Evolutionary conservation across 2,888 invertebrate genomes (phyloP).

Genomic region (Dione juno): DNA sequence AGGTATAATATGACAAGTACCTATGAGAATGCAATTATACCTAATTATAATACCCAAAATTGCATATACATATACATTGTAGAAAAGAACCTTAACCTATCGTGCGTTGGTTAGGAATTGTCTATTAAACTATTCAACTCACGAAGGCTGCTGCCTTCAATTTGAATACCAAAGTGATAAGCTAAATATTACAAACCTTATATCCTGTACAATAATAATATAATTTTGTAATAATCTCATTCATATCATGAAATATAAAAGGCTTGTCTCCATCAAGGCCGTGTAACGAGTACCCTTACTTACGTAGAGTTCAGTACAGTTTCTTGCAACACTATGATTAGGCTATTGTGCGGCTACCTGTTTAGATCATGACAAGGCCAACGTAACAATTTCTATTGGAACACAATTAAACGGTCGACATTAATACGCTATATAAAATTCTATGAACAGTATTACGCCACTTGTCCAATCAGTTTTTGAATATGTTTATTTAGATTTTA

Average conservation of each 20-base stretch:
- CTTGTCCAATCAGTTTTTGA: conserved; percentile 25
- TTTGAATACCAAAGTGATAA: too few species aligned
- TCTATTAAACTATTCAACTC: too few species aligned
- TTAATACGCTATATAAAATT: conserved; percentile 39
- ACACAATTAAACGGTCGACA: conserved; percentile 61
- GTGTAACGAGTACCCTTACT: conserved; percentile 46
- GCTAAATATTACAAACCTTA: too few species aligned
- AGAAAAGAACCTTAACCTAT: too few species aligned
- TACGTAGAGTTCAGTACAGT: conserved; percentile 44
- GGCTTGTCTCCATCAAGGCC: not conserved
- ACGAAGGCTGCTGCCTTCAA: too few species aligned
- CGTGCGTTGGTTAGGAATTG: too few species aligned
- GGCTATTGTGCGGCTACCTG: conserved; percentile 79
- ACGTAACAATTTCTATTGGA: conserved; percentile 62
- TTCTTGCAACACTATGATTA: conserved; percentile 71
- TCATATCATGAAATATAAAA: not conserved
- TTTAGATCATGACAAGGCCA: conserved; percentile 70
- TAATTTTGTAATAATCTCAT: not conserved
- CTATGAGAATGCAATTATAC: too few species aligned
- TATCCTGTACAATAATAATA: conserved; percentile 1
- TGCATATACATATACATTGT: too few species aligned
- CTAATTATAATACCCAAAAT: too few species aligned
- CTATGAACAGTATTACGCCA: conserved; percentile 22
- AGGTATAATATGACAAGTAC: too few species aligned
- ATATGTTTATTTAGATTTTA: conserved; percentile 5